phyloP scores from a whole-genome alignment of 2,797 vertebrate genomes.

The Pseudochromis fuscus region DNA sequence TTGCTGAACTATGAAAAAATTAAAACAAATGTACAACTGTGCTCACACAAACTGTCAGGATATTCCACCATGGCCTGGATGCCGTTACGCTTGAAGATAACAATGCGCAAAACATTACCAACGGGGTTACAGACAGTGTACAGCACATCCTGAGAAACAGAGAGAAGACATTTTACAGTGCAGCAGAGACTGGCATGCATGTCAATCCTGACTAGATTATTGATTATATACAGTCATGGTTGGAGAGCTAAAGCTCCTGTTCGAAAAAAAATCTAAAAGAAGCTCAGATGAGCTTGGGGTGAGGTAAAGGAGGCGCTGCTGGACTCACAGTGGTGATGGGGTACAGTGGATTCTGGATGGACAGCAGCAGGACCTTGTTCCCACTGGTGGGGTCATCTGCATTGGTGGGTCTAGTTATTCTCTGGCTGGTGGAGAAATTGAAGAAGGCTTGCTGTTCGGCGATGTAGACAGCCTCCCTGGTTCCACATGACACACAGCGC shows the following conservation, averaged over 20 bases:
- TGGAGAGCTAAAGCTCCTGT: too few relatives aligned
- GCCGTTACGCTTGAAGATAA: constrained; percentile 97
- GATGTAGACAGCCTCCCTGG: constrained; percentile 88
- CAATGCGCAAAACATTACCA: constrained; percentile 93
- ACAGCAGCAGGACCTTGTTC: constrained; percentile 94
- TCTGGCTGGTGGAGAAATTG: constrained; percentile 96
- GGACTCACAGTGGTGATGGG: constrained; percentile 93
- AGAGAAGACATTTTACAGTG: too few relatives aligned
- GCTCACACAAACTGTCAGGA: constrained; percentile 79
- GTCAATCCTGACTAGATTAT: too few relatives aligned
- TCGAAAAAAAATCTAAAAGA: too few relatives aligned
- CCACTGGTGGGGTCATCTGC: constrained; percentile 91
- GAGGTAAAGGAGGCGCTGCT: too few relatives aligned
- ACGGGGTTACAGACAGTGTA: constrained; percentile 95
- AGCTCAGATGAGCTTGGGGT: background rate
- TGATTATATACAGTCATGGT: too few relatives aligned
- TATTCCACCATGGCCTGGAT: constrained; percentile 99
- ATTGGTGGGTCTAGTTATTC: constrained; percentile 93
- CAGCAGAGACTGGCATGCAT: background rate
- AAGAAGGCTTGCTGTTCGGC: constrained; percentile 93
- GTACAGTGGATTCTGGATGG: constrained; percentile 96
- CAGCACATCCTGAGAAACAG: constrained; percentile 89
- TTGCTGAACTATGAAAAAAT: background rate
- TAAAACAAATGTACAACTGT: background rate
- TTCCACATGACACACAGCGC: constrained; percentile 89